Conservation (phyloP, 2,888 invertebrate species). For the Artemia sinica region DNA sequence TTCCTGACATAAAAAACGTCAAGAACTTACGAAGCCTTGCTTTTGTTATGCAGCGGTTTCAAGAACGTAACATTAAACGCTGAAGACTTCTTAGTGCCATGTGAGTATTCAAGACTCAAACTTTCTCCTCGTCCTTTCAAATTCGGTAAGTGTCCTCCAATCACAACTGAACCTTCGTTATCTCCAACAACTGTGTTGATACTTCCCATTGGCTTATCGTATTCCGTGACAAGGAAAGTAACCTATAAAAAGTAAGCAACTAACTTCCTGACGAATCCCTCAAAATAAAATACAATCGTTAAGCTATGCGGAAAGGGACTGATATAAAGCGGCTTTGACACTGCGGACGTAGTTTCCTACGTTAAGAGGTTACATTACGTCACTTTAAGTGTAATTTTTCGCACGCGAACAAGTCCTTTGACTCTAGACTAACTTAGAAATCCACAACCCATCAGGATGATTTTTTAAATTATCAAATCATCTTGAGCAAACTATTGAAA, state of each 20-base stretch:
- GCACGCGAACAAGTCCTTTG: no score
- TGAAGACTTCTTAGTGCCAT: constrained; percentile 62
- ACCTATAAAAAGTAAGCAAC: constrained; percentile 39
- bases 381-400: no score
- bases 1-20: no score
- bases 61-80: constrained; percentile 59
- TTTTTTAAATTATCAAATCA: no score
- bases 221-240: constrained; percentile 68
- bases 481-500: no score
- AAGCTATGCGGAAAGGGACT: background rate
- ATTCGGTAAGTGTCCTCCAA: constrained; percentile 61
- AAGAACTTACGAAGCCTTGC: constrained; percentile 28
- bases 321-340: background rate
- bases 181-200: constrained; percentile 73
- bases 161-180: constrained; percentile 68
- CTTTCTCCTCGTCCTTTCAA: constrained; percentile 70
- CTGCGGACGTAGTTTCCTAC: background rate
- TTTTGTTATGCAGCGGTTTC: constrained; percentile 56
- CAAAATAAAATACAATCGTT: constrained; percentile 4
- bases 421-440: no score
- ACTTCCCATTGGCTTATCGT: constrained; percentile 61
- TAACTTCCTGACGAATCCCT: background rate
- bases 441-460: no score
- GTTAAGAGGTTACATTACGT: no score
- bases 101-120: constrained; percentile 60